Percentiles rank a stretch among this genome's conserved stretches.
Conservation (phyloP, 1,140 invertebrate genomes). For the Trichonephila inaurata region DNA sequence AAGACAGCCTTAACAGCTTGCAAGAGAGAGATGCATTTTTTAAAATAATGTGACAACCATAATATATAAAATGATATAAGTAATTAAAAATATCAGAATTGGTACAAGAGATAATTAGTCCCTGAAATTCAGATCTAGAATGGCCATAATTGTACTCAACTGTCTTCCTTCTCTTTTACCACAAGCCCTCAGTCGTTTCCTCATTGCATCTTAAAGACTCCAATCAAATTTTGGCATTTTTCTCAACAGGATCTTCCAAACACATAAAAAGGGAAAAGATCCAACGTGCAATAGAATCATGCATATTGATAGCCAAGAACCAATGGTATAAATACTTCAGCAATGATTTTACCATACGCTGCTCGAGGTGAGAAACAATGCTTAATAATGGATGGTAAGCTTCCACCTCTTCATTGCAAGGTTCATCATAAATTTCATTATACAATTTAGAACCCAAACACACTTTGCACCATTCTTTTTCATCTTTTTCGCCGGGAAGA, state of each 20-base stretch:
- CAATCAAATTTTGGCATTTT: no score
- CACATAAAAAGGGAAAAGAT: background rate
- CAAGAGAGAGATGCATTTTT: no score
- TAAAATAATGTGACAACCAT: no score
- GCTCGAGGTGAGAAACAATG: background rate
- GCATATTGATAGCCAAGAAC: background rate
- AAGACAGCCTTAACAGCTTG: no score
- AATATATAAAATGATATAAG: no score
- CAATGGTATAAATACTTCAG: background rate
- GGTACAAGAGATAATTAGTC: no score
- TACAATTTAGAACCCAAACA: background rate
- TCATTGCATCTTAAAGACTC: no score
- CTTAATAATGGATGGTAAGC: background rate
- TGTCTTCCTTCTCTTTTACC: rapidly evolving
- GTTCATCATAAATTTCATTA: background rate
- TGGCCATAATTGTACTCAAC: no score
- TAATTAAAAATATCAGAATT: no score
- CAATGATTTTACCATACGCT: background rate
- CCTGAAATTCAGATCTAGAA: no score
- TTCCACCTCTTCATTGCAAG: background rate
- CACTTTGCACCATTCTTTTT: background rate
- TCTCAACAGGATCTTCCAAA: background rate
- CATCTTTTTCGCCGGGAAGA: background rate
- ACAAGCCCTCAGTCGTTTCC: no score
- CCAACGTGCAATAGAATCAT: background rate